Base-by-base conservation (phyloP, 2,797 vertebrate genomes). In the Schizopygopsis pylzovi region DNA sequence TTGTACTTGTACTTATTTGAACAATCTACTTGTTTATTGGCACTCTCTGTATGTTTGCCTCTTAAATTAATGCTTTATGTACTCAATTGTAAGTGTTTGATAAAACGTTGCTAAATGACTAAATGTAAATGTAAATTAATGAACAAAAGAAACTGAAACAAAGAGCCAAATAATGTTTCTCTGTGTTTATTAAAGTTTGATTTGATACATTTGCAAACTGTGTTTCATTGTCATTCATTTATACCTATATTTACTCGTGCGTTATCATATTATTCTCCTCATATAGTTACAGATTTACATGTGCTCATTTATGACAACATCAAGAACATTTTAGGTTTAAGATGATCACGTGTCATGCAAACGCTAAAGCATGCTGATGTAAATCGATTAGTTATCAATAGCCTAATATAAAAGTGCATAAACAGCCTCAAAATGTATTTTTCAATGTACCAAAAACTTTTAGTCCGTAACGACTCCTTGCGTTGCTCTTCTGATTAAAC, bases 151-250 rank as follows among this genome's bases (percentile, higher is more conserved):
- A 54, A 16, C n/a, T 1, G 6, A 25, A 61, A n/a, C 11, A 61
- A 37, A 76, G 15, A 20, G 7, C 18, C 15, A 49, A 37, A 10
- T 13, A 1, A 25, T 3, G 56, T 22, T 54, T 15, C 41, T 63
- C 20, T 33, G 45, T 6, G 15, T 12, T 28, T 63, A 25, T 43
- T 79, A n/a, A 61, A 61, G 22, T 22, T 39, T 59, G 15, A 9
- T 63, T 71, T 82, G 39, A 25, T n/a, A 22, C 82, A 73, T 77
- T 43, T 72, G 33, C 15, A 72, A 81, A 28, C 22, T 13, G 80
- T 13, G 80, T 82, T 59, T 72, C 2, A 1, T 59, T 72, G 49
- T 59, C 37, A 82, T 47, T 43, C 1, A 20, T 43, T 8, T 56
- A 45, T 10, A 49, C 1, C 2, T 52, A 20, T 81, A 7, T 63